These are phyloP conservation scores for Pelodiscus sinensis DNA, from an alignment of 2,113 vertebrate species.

Conservation along the genomic window DNA sequence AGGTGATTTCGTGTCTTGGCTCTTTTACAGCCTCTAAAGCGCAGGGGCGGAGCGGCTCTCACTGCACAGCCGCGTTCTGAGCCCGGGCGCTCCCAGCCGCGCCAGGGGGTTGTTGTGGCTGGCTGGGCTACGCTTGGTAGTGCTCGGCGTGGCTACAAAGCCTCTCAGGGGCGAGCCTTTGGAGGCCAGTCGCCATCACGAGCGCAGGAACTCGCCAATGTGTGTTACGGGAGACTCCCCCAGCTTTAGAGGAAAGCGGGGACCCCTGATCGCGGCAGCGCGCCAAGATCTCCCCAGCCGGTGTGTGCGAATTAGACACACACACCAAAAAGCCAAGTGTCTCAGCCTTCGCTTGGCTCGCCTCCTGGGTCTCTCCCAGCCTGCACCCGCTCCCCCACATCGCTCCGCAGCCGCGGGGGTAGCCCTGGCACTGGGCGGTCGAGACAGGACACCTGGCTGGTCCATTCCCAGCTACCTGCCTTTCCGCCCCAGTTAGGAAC, in stretches of 20 bases:
- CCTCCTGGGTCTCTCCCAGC: too few species aligned
- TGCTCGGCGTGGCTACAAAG: background rate
- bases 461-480: background rate
- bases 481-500: background rate
- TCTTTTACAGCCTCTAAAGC: background rate
- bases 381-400: background rate
- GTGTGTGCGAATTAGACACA: background rate
- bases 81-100: fast-evolving
- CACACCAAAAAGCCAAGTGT: too few species aligned
- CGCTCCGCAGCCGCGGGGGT: too few species aligned
- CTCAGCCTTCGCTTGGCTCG: too few species aligned
- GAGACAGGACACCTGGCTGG: background rate
- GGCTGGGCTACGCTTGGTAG: background rate
- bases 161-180: background rate
- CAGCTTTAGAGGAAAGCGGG: background rate
- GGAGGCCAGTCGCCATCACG: background rate
- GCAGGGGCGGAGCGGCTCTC: background rate
- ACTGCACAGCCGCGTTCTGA: too few species aligned
- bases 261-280: background rate
- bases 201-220: background rate
- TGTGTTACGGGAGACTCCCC: background rate
- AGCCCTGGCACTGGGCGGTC: background rate
- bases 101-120: background rate
- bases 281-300: background rate
- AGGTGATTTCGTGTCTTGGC: too few species aligned